phyloP scores from a whole-genome alignment of 2,113 vertebrate species.

The Caracal caracal region DNA sequence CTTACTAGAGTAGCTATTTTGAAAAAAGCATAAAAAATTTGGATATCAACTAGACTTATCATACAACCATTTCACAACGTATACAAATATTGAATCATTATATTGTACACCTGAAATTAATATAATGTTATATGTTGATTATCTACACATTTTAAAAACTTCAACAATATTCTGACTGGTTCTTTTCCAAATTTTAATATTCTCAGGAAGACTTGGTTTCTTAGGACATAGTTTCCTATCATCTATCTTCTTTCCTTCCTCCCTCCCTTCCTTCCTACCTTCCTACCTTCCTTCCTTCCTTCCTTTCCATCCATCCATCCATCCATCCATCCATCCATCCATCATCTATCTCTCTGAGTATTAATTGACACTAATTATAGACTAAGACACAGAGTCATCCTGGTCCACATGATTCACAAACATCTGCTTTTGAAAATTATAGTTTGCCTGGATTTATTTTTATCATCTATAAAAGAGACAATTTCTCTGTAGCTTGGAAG shows the following conservation, averaged over 20 bases:
- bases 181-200: slow-evolving; percentile 18
- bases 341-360: neutral
- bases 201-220: neutral
- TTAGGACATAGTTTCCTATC: neutral
- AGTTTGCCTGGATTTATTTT: neutral
- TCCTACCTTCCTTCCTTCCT: too few relatives aligned
- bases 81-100: neutral
- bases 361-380: slow-evolving; percentile 17
- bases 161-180: neutral
- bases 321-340: neutral
- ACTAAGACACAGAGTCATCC: neutral
- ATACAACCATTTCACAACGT: neutral
- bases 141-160: neutral
- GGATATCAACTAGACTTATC: neutral
- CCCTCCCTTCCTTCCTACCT: neutral
- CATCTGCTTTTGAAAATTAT: neutral
- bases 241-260: neutral
- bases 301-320: neutral
- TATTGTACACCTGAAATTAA: neutral
- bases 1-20: neutral
- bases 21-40: neutral
- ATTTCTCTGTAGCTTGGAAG: neutral
- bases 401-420: neutral
- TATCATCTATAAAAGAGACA: neutral
- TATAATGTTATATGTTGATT: neutral